These are phyloP conservation scores for Ptiloglossa arizonensis DNA, from an alignment of 1,140 invertebrate genomes.

Conservation along the genomic window DNA sequence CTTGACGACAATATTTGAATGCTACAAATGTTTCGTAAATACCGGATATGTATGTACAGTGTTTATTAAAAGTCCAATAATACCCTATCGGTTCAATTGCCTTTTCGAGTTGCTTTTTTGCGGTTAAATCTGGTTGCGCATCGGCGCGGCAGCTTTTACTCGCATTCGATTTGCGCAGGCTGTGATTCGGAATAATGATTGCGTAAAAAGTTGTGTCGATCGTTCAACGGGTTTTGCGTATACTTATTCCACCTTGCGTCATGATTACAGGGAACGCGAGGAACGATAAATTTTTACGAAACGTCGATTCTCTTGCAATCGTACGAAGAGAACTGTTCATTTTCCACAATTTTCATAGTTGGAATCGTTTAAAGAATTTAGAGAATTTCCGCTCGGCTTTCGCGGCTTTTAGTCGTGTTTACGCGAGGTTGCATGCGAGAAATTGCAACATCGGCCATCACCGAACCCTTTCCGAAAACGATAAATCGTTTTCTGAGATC, in stretches of 20 bases:
- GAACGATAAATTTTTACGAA: constrained; percentile 37
- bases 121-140: background rate
- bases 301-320: background rate
- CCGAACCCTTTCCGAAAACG: constrained; percentile 1
- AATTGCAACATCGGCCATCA: background rate
- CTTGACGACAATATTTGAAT: too few relatives aligned
- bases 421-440: background rate
- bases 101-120: background rate
- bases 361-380: too few relatives aligned
- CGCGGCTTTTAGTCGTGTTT: too few relatives aligned
- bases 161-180: background rate
- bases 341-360: background rate
- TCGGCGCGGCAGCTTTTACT: background rate
- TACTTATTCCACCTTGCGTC: constrained; percentile 16
- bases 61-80: constrained; percentile 39
- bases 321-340: background rate
- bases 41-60: too few relatives aligned
- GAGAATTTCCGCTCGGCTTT: background rate
- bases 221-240: constrained; percentile 20
- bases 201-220: constrained; percentile 19
- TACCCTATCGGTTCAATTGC: constrained; percentile 35
- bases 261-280: constrained; percentile 1
- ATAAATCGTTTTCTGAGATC: constrained; percentile 22
- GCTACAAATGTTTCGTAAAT: constrained; percentile 45
- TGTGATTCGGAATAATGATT: constrained; percentile 24